Evolutionary conservation across 2,113 vertebrate genomes (phyloP).

Genomic region (Progne subis): DNA sequence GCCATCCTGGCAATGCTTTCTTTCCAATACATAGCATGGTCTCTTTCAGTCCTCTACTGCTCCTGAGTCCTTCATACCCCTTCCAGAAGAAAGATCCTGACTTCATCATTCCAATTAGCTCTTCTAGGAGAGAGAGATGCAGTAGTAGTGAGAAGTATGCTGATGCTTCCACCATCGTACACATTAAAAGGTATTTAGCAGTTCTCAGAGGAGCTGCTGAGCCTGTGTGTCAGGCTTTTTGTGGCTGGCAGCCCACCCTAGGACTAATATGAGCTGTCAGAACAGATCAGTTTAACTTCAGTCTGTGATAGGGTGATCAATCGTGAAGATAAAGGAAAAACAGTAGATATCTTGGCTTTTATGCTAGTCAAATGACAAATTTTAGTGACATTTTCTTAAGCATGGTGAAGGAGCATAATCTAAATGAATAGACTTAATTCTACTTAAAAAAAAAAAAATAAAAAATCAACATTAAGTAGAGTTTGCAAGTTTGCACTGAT

Average conservation of each 20-base stretch:
- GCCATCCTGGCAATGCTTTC: background rate
- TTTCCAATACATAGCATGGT: background rate
- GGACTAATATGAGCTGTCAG: constrained; percentile 20
- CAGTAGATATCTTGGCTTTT: constrained; percentile 1
- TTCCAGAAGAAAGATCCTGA: background rate
- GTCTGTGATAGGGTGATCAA: background rate
- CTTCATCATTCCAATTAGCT: background rate
- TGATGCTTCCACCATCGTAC: background rate
- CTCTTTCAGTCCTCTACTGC: background rate
- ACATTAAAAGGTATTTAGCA: background rate
- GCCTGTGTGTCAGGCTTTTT: background rate
- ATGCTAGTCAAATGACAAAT: background rate
- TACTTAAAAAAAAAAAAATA: background rate
- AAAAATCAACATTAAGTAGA: background rate
- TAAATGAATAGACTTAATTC: constrained; percentile 11
- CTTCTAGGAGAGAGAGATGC: background rate
- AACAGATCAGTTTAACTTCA: constrained; percentile 15
- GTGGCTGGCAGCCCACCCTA: background rate
- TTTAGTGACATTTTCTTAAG: constrained; percentile 10
- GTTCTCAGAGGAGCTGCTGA: background rate
- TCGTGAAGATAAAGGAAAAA: constrained; percentile 9
- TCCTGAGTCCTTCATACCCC: background rate
- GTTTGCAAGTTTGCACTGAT: background rate
- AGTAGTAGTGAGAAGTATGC: background rate
- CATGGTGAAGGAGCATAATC: background rate